Base-by-base conservation (phyloP, 1,140 invertebrate species). In the Tetramorium alpestre region DNA sequence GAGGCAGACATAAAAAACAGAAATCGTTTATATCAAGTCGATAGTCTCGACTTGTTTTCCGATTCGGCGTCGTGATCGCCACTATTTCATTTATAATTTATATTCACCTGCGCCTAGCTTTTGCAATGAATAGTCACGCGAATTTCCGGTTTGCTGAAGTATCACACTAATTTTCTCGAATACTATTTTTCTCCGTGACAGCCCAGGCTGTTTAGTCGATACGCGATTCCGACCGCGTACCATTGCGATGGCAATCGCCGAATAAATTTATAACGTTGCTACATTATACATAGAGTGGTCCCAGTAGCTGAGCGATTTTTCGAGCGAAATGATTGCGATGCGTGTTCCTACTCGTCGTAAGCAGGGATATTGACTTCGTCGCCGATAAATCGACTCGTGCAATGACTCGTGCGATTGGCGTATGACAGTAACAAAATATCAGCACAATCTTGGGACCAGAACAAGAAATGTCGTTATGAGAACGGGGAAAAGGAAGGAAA, bases 91-190 rank as follows among this genome's bases (percentile, higher is more conserved):
- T 78, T 88, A 88, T 72, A 85, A 85, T 86, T 70, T 88, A 70
- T 73, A 33, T 16, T 44, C 49, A 60, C 87, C 51, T 65, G 62
- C 4, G 33, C 22, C 7, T 38, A 33, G 72, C 80, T 88, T 88
- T 88, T 89, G 85, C 44, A 78, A 76, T 33, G n/a, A n/a, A 41
- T n/a, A 47, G 44, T 88, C 72, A 88, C 80, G 73, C 88, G 73
- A 85, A 64, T 56, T 28, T 18, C 10, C 33, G 44, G 18, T 51
- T 64, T n/a, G 11, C 18, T n/a, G 33, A 38, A 78, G 38, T 58
- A 13, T 62, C 11, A 18, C 3, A 51, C 3, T 77, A 41, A 16
- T 44, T 47, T 49, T 47, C 8, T 22, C 4, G 18, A 33, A 78
- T 56, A 38, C 16, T 56, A 56, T 73, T 60, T 76, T 60, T 41